Evolutionary conservation across 2,797 vertebrate species (phyloP).

Genomic region (Tapirus indicus): DNA sequence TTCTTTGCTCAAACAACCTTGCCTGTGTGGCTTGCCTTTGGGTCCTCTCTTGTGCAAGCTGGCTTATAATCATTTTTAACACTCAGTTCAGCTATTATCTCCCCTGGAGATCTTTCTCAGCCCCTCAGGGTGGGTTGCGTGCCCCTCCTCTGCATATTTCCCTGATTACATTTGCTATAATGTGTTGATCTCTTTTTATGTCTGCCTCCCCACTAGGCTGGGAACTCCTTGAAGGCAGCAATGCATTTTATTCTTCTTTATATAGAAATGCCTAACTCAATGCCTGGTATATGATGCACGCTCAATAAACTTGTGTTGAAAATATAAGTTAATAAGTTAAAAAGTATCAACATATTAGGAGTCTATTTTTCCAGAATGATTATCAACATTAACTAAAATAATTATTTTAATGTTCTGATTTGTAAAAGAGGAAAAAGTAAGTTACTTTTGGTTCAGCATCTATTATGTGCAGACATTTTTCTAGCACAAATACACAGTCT

Average conservation of each 20-base stretch:
- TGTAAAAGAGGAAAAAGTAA: background rate
- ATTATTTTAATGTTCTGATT: background rate
- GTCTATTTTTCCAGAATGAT: background rate
- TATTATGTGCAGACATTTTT: background rate
- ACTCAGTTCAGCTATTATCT: background rate
- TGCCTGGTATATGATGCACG: background rate
- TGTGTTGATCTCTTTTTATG: background rate
- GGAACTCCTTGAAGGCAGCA: background rate
- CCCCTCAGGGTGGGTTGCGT: background rate
- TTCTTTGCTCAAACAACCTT: background rate
- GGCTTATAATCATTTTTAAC: background rate
- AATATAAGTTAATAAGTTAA: background rate
- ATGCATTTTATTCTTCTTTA: background rate
- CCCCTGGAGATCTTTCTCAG: background rate
- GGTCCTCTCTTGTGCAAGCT: background rate
- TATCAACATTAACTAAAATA: conserved; percentile 18
- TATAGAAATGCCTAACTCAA: background rate
- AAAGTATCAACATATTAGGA: background rate
- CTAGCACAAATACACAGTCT: background rate
- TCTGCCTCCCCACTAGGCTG: background rate
- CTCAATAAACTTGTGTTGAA: background rate
- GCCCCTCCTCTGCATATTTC: background rate
- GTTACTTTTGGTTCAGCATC: background rate
- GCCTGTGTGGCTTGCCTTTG: background rate
- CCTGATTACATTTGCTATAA: background rate